Percentiles rank a stretch among this genome's conserved stretches.
phyloP scores from a whole-genome alignment of 2,113 vertebrate species.

The Nesogale talazaci region DNA sequence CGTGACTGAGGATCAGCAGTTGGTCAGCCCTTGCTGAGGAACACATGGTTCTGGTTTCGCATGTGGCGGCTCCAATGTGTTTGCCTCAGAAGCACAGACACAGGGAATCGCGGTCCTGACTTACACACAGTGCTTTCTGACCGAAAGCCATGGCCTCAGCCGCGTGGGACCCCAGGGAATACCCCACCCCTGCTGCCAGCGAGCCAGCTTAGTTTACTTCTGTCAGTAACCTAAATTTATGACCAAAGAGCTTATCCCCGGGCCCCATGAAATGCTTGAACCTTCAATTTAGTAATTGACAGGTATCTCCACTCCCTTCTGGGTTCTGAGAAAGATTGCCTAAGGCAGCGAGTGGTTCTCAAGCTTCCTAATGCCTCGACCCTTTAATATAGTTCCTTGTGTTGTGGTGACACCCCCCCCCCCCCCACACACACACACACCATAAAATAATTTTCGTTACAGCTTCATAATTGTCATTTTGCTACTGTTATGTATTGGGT shows the following conservation, averaged over 20 bases:
- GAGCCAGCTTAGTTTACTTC: not conserved
- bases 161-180: not conserved
- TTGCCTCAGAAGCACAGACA: constrained; percentile 1
- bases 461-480: no score
- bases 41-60: constrained; percentile 64
- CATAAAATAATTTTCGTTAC: no score
- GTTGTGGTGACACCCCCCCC: no score
- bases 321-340: not conserved
- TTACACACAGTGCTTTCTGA: not conserved
- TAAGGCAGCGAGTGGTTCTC: no score
- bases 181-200: not conserved
- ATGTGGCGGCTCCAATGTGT: constrained; percentile 12
- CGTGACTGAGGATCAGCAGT: constrained; percentile 52
- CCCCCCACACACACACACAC: no score
- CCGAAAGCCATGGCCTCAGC: not conserved
- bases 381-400: no score
- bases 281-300: not conserved
- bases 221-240: not conserved
- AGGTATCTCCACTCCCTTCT: not conserved
- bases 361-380: no score
- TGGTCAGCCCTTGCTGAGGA: not conserved
- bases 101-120: constrained; percentile 37
- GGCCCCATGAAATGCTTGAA: not conserved
- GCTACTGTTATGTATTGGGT: not conserved
- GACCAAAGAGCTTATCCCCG: not conserved